Conservation (phyloP, 2,888 invertebrate species). For the Torymus tubicola region DNA sequence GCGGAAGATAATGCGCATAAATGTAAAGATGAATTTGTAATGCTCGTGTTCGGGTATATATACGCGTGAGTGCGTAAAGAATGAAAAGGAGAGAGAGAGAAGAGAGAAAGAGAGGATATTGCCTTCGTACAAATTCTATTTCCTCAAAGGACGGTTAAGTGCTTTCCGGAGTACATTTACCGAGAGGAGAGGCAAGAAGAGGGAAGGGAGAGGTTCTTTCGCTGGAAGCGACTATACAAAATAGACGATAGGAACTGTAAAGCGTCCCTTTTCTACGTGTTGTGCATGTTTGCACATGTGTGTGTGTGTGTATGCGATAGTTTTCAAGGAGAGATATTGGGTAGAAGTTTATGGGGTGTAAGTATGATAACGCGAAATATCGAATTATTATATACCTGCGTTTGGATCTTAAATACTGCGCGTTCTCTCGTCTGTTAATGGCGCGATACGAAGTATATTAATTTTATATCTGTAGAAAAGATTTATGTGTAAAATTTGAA, state of each 20-base stretch:
- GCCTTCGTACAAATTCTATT: conserved; percentile 58
- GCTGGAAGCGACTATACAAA: conserved; percentile 21
- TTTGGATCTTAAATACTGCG: too few relatives aligned
- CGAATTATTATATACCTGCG: too few relatives aligned
- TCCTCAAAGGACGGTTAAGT: conserved; percentile 60
- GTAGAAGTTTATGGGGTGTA: too few relatives aligned
- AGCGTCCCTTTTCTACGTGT: conserved; percentile 2
- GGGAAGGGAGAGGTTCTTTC: background rate
- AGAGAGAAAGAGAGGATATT: conserved; percentile 22
- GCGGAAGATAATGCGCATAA: conserved; percentile 39
- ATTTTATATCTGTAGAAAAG: too few relatives aligned
- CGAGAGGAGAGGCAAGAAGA: conserved; percentile 12
- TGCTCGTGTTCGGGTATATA: background rate
- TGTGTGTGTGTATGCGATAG: too few relatives aligned
- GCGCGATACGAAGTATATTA: too few relatives aligned
- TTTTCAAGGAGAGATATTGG: too few relatives aligned
- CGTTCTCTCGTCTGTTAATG: too few relatives aligned
- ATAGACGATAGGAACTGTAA: conserved; percentile 10
- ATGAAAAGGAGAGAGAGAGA: conserved; percentile 1
- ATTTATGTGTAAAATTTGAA: too few relatives aligned
- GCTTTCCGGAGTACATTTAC: conserved; percentile 59
- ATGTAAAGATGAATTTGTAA: conserved; percentile 47
- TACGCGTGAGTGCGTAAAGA: conserved; percentile 19
- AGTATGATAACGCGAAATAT: too few relatives aligned
- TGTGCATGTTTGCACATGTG: too few relatives aligned